These are phyloP conservation scores for Damaliscus lunatus DNA, from an alignment of 2,113 vertebrate genomes.

Conservation along the genomic window DNA sequence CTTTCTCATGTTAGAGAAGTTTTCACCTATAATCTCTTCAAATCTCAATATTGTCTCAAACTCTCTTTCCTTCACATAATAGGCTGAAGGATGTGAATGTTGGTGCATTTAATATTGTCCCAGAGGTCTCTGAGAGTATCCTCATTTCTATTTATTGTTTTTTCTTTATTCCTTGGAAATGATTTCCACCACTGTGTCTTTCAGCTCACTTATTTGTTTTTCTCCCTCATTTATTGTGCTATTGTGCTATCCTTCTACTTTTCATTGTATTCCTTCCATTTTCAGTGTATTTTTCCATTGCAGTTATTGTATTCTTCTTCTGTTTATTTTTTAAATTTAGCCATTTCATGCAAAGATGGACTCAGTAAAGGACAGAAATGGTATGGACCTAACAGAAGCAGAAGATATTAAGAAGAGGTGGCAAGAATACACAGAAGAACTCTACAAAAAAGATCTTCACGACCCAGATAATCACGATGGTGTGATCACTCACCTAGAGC, in stretches of 20 bases:
- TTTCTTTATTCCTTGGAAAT: not conserved
- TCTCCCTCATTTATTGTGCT: not conserved
- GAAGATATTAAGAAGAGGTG: not conserved
- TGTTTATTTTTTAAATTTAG: not conserved
- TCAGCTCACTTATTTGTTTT: not conserved
- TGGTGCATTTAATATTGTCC: not conserved
- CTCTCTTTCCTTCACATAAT: too few relatives aligned
- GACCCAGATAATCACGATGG: not conserved
- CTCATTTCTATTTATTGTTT: not conserved
- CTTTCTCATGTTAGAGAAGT: too few relatives aligned
- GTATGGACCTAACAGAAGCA: not conserved
- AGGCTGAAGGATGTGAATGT: too few relatives aligned
- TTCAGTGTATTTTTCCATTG: not conserved
- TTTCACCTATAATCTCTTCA: too few relatives aligned
- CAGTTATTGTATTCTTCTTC: not conserved
- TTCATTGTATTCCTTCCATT: not conserved
- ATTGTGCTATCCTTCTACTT: not conserved
- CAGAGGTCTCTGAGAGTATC: not conserved
- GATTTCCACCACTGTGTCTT: not conserved
- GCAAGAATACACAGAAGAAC: not conserved
- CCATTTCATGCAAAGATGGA: not conserved
- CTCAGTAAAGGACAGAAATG: not conserved
- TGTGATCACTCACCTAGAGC: not conserved
- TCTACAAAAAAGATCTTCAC: not conserved
- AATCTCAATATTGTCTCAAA: too few relatives aligned